These are phyloP conservation scores for Cryptomyrus ogoouensis DNA, from an alignment of 2,113 vertebrate species.

Conservation along the genomic window DNA sequence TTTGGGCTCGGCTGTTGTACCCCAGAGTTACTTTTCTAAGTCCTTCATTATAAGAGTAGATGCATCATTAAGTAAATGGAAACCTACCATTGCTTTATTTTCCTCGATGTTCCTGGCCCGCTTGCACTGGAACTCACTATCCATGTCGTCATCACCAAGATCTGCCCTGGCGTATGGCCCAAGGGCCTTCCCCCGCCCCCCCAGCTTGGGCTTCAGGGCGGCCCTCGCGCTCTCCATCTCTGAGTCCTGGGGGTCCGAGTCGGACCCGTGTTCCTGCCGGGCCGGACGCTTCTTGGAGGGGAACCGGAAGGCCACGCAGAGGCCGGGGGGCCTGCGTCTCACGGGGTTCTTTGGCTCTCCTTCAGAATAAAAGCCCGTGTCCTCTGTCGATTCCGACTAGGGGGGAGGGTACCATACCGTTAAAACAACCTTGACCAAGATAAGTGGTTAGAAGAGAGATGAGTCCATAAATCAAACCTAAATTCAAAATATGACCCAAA, in stretches of 20 bases:
- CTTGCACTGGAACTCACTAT: slow-evolving; percentile 62
- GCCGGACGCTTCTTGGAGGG: slow-evolving; percentile 67
- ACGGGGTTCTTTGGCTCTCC: slow-evolving; percentile 15
- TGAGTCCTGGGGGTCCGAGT: not conserved
- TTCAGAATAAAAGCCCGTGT: slow-evolving; percentile 16
- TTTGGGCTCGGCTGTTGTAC: not conserved
- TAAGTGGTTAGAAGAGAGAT: not conserved
- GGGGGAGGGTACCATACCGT: not conserved
- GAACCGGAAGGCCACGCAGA: slow-evolving; percentile 84
- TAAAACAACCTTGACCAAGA: not conserved
- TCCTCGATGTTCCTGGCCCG: slow-evolving; percentile 88
- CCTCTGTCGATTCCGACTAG: slow-evolving; percentile 50
- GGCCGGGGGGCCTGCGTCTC: slow-evolving; percentile 66
- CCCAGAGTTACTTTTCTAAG: not conserved
- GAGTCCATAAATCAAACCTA: not conserved
- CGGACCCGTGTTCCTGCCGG: slow-evolving; percentile 28
- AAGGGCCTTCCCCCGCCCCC: slow-evolving; percentile 35
- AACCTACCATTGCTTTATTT: slow-evolving; percentile 89
- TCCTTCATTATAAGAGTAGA: not conserved
- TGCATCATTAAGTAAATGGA: not conserved
- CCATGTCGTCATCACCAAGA: slow-evolving; percentile 32
- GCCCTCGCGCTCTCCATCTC: not conserved
- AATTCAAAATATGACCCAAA: not conserved
- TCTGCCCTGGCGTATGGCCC: not conserved
- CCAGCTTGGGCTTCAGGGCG: slow-evolving; percentile 22